Percentiles rank a stretch among this genome's conserved stretches.
phyloP scores from a whole-genome alignment of 2,113 vertebrate species.

The Dasyornis broadbenti region DNA sequence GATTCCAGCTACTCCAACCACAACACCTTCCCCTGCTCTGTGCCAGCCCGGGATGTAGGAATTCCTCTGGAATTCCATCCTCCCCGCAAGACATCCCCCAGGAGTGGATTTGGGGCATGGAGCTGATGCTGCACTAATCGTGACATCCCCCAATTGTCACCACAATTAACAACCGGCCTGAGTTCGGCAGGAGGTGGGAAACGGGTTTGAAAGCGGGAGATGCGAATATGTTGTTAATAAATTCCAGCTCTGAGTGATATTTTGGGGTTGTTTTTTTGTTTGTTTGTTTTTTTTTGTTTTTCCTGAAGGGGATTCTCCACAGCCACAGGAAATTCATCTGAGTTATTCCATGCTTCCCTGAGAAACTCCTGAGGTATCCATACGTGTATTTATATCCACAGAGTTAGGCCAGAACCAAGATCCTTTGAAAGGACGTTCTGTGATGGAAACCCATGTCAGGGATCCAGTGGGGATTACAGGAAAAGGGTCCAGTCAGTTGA shows the following conservation, averaged over 20 bases:
- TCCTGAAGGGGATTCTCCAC: background rate
- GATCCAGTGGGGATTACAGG: background rate
- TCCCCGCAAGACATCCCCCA: background rate
- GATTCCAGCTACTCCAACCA: background rate
- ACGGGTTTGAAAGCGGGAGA: background rate
- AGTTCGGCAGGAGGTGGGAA: background rate
- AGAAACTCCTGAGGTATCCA: background rate
- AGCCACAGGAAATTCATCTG: background rate
- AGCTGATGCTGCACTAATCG: background rate
- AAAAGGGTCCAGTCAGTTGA: background rate
- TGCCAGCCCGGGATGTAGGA: background rate
- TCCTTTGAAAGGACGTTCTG: background rate
- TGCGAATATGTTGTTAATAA: background rate
- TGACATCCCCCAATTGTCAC: background rate
- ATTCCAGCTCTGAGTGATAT: background rate
- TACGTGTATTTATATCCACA: background rate
- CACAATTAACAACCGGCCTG: background rate
- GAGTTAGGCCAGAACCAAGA: background rate
- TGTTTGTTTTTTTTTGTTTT: background rate
- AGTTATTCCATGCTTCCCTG: background rate
- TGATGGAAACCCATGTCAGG: background rate
- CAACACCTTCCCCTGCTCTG: background rate
- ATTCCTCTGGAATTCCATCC: background rate
- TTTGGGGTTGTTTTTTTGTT: background rate
- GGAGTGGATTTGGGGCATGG: background rate